These are phyloP conservation scores for Drosophila yooni DNA, from an alignment of 2,888 invertebrate species.

Conservation along the genomic window DNA sequence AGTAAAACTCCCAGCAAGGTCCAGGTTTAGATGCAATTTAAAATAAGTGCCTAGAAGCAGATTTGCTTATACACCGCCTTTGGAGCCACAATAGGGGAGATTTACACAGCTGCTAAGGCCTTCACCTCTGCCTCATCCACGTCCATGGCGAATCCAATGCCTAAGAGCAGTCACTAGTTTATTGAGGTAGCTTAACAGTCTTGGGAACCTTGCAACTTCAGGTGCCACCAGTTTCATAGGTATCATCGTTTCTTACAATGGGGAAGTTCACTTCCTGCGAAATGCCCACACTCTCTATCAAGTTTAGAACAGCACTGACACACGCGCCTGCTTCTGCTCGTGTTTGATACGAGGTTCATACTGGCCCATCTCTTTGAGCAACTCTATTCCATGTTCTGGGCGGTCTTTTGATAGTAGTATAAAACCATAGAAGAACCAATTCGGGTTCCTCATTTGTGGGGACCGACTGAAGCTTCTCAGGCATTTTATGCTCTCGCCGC, in stretches of 20 bases:
- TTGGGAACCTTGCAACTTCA: slow-evolving; percentile 56
- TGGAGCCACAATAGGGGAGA: slow-evolving; percentile 98
- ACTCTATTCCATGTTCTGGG: slow-evolving; percentile 63
- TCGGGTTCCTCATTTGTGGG: slow-evolving; percentile 70
- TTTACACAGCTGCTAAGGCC: slow-evolving; percentile 98
- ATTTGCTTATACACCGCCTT: slow-evolving; percentile 89
- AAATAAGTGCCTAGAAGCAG: neutral
- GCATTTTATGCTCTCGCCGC: slow-evolving; percentile 75
- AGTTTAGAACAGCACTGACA: slow-evolving; percentile 69
- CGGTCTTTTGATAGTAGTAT: slow-evolving; percentile 18
- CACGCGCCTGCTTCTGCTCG: slow-evolving; percentile 67
- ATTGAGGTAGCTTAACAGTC: neutral
- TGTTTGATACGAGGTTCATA: slow-evolving; percentile 66
- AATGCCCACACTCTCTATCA: slow-evolving; percentile 72
- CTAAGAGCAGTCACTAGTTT: slow-evolving; percentile 85
- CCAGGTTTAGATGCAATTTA: neutral
- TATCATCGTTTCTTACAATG: slow-evolving; percentile 68
- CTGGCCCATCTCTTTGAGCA: slow-evolving; percentile 75
- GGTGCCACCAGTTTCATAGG: slow-evolving; percentile 80
- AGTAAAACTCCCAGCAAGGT: neutral
- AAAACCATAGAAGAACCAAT: slow-evolving; percentile 34
- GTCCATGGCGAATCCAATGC: slow-evolving; percentile 97
- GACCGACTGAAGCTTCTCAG: slow-evolving; percentile 68
- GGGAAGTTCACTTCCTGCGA: slow-evolving; percentile 81
- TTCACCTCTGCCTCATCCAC: slow-evolving; percentile 97